Evolutionary conservation across 2,797 vertebrate species (phyloP), one percentile per base, ranked within the genome.

Genomic region (Takifugu rubripes): DNA sequence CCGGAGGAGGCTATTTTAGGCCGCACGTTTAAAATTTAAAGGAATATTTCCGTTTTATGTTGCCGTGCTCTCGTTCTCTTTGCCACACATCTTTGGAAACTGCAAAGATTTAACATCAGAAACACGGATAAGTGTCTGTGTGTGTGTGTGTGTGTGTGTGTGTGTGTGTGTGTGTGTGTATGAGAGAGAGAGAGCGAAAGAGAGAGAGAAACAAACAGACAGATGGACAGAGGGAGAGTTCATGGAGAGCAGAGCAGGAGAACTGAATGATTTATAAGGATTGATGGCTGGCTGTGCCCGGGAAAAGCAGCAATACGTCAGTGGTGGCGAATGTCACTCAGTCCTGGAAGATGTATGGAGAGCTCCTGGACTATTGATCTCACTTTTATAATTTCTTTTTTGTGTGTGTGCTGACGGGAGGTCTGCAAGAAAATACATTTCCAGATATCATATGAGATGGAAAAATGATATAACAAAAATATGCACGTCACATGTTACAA

Each of bases 181-280:
- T 21, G 21, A 21, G 21, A 21, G 21, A 21, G 21, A 21, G 21
- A 21, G 21, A 17, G 17, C 17, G 17, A 17, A 3, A 29, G 27
- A 29, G 27, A 29, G 27, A 4, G 27, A 29, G 27, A 29, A 29
- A 29, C 4, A 29, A 7, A 29, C 27, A 5, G 27, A 53, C 70
- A 49, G 63, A 46, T 40, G 56, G 47, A 26, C 31, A 24, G 36
- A 36, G 58, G 49, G 54, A 0, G 64, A 64, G 51, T 71, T 29
- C 59, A 59, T 49, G 63, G 25, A 68, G 64, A 65, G 62, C 66
- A 64, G 62, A 68, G 63, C 71, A 56, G 57, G 66, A 65, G 72
- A 77, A 25, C 72, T 84, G 75, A 81, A 84, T 81, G 79, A 88
- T 85, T 79, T 81, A 81, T 84, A 79, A 71, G 77, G 78, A 83